Evolutionary conservation across 1,140 invertebrate species (phyloP).

Genomic region (Maniola jurtina): DNA sequence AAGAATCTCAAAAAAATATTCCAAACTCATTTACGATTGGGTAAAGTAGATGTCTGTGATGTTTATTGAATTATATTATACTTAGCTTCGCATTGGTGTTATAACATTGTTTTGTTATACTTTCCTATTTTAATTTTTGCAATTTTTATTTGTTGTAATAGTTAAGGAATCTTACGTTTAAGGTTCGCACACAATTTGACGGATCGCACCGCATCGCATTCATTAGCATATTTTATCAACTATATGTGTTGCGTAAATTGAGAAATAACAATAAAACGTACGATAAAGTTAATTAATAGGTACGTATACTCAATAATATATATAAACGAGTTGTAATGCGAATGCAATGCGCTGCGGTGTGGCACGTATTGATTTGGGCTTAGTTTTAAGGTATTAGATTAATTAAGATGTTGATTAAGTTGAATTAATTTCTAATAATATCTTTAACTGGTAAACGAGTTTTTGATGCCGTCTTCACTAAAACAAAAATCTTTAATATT

Average conservation of each 20-base stretch:
- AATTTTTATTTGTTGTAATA: constrained; percentile 25
- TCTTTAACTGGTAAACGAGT: background rate
- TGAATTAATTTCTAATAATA: background rate
- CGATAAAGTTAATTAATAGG: background rate
- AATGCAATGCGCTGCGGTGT: background rate
- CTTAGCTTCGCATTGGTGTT: constrained; percentile 51
- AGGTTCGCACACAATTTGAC: constrained; percentile 4
- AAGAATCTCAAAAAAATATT: constrained; percentile 58
- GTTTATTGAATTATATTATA: constrained; percentile 52
- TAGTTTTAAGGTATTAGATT: constrained; percentile 1
- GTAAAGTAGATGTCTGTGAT: constrained; percentile 70
- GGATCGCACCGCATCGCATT: background rate
- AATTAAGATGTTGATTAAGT: constrained; percentile 6
- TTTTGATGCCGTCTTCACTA: constrained; percentile 15
- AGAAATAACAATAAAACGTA: background rate
- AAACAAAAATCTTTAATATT: background rate
- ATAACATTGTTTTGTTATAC: constrained; percentile 41
- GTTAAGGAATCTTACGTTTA: constrained; percentile 7
- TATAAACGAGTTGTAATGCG: background rate
- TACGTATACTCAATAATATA: background rate
- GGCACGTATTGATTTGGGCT: background rate
- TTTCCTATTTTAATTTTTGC: constrained; percentile 27
- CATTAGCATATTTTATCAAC: background rate
- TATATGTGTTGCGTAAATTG: background rate
- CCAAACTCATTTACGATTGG: constrained; percentile 54